Percentiles rank a stretch among this genome's conserved stretches.
Evolutionary conservation across 2,797 vertebrate species (phyloP).

Genomic region (Cyprinodon diabolis): DNA sequence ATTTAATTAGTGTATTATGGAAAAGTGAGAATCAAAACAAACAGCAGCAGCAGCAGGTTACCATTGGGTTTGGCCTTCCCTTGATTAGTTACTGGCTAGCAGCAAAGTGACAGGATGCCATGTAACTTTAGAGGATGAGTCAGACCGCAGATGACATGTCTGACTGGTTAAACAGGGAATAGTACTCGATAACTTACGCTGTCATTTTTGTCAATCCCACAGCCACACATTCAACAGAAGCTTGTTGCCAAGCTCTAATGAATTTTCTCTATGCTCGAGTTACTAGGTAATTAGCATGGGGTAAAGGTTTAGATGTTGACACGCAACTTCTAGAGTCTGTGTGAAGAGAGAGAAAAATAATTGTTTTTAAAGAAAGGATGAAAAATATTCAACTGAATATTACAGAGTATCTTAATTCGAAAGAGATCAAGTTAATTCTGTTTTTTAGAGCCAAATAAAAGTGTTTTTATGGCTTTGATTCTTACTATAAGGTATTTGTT

Average conservation of each 20-base stretch:
- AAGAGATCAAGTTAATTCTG: neutral
- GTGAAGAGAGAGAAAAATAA: neutral
- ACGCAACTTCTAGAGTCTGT: neutral
- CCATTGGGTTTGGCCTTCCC: constrained; percentile 16
- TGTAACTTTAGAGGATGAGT: constrained; percentile 48
- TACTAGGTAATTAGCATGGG: constrained; percentile 1
- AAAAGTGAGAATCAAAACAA: neutral
- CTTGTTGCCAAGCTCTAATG: neutral
- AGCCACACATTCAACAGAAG: constrained; percentile 6
- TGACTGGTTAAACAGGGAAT: constrained; percentile 60
- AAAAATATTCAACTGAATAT: too few species aligned
- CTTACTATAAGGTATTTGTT: neutral
- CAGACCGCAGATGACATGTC: constrained; percentile 55
- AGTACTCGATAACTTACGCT: constrained; percentile 32
- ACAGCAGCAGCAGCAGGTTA: neutral
- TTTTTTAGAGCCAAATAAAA: neutral
- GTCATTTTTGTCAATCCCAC: constrained; percentile 48
- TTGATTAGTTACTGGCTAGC: constrained; percentile 27
- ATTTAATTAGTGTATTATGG: neutral
- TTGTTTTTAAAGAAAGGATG: neutral
- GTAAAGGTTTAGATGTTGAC: neutral
- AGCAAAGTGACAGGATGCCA: constrained; percentile 43
- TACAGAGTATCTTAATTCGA: too few species aligned
- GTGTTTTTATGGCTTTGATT: too few species aligned
- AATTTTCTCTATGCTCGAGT: constrained; percentile 1